These are phyloP conservation scores for Clavelina lepadiformis DNA, from an alignment of 23 tunicate species.

Conservation along the genomic window DNA sequence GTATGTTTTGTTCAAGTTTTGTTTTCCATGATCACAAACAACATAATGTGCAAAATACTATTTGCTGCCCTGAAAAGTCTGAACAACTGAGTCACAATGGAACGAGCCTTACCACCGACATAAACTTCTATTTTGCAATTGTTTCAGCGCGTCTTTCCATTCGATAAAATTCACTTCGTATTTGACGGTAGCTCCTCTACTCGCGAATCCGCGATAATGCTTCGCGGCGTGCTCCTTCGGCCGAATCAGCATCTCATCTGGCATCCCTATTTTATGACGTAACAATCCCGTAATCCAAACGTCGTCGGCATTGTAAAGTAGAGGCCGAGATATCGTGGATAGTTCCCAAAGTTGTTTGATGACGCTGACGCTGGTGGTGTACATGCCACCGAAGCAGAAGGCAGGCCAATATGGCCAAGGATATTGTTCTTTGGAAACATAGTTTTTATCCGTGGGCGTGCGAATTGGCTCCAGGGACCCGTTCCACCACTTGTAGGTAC, in stretches of 20 bases:
- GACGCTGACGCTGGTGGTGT: constrained; percentile 13
- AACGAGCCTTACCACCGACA: too few species aligned
- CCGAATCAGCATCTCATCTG: neutral
- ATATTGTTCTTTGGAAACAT: neutral
- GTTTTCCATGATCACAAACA: too few species aligned
- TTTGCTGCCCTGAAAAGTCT: too few species aligned
- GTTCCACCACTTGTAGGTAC: neutral
- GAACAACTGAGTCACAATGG: too few species aligned
- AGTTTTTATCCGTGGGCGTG: neutral
- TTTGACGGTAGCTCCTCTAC: too few species aligned
- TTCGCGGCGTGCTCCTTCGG: neutral
- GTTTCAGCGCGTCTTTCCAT: too few species aligned
- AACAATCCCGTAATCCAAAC: constrained; percentile 21
- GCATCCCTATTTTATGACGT: constrained; percentile 22
- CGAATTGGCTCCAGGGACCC: neutral
- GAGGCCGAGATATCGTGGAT: constrained; percentile 1
- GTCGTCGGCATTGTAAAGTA: constrained; percentile 12
- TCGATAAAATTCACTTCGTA: too few species aligned
- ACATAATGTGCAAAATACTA: too few species aligned
- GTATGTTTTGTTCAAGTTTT: too few species aligned
- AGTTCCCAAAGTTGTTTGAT: constrained; percentile 4
- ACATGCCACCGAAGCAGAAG: constrained; percentile 16
- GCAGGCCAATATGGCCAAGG: constrained; percentile 13
- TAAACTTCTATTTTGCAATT: too few species aligned
- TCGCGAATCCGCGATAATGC: too few species aligned